A percentile compares a stretch with the other conserved stretches of the same genome.
Conservation (phyloP, 2,888 invertebrate genomes). For the Ornithoptera priamus region DNA sequence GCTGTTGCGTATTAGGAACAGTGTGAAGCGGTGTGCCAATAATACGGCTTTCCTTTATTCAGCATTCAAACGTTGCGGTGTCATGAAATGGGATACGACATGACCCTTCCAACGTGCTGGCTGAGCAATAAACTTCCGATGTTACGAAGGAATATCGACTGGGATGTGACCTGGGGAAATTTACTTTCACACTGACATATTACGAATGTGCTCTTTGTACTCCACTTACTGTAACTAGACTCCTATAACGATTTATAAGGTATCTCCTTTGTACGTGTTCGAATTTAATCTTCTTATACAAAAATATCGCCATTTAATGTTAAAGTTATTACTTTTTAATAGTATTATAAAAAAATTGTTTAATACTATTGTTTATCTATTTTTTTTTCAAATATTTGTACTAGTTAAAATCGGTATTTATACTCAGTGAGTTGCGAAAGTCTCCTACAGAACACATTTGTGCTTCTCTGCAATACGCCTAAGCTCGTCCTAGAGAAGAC, state of each 20-base stretch:
- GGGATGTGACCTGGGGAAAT: conserved; percentile 27
- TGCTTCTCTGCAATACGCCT: no score
- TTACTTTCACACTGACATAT: conserved; percentile 22
- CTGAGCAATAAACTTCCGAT: conserved; percentile 29
- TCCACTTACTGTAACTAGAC: not conserved
- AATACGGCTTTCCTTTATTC: conserved; percentile 22
- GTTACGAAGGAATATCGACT: conserved; percentile 29
- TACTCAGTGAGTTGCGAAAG: no score
- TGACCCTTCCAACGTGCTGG: conserved; percentile 27
- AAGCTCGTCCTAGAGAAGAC: no score
- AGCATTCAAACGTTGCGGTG: conserved; percentile 29
- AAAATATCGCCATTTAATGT: not conserved
- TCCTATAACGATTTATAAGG: not conserved
- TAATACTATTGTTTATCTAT: no score
- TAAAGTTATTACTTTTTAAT: no score
- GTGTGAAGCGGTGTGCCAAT: conserved; percentile 16
- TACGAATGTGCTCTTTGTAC: conserved; percentile 10
- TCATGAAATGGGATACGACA: conserved; percentile 30
- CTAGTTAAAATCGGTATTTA: no score
- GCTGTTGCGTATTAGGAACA: not conserved
- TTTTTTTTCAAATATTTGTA: no score
- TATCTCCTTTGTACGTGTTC: not conserved
- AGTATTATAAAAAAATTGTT: no score
- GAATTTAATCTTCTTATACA: not conserved
- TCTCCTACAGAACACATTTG: no score